These are phyloP conservation scores for Heliconius congener DNA, from an alignment of 1,140 invertebrate species.

Conservation along the genomic window DNA sequence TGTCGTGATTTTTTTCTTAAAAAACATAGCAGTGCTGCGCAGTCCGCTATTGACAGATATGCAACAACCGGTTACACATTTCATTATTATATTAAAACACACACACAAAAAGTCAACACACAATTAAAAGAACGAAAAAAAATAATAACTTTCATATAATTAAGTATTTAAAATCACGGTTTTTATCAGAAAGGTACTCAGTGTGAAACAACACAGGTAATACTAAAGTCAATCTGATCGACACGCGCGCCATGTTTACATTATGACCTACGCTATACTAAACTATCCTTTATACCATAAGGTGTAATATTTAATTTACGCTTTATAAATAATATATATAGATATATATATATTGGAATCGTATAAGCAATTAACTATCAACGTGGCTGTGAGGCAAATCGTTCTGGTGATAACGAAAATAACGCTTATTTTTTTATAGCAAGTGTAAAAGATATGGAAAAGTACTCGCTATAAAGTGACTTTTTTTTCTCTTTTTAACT, in stretches of 20 bases:
- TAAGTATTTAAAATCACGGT: not conserved
- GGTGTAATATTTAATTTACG: conserved; percentile 32
- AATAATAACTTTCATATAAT: not conserved
- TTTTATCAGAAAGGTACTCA: not conserved
- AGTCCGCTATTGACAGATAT: conserved; percentile 25
- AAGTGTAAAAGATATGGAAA: not conserved
- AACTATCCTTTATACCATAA: conserved; percentile 8
- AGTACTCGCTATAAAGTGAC: not conserved
- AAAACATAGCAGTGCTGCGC: conserved; percentile 18
- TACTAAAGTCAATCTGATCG: not conserved
- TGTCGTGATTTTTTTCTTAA: conserved; percentile 16
- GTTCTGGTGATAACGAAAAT: conserved; percentile 12
- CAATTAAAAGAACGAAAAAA: not conserved
- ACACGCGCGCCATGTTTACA: conserved; percentile 25
- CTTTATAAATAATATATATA: conserved; percentile 25
- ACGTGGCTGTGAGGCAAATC: conserved; percentile 17
- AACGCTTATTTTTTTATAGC: not conserved
- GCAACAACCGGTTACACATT: not conserved
- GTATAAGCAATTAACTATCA: conserved; percentile 24
- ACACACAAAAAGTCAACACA: not conserved
- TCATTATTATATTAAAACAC: not conserved
- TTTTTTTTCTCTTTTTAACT: not conserved
- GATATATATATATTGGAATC: conserved; percentile 5
- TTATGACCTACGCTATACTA: conserved; percentile 14
- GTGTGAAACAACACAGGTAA: not conserved